These are phyloP conservation scores for Prosapia bicincta DNA, from an alignment of 2,888 invertebrate genomes.

Conservation along the genomic window DNA sequence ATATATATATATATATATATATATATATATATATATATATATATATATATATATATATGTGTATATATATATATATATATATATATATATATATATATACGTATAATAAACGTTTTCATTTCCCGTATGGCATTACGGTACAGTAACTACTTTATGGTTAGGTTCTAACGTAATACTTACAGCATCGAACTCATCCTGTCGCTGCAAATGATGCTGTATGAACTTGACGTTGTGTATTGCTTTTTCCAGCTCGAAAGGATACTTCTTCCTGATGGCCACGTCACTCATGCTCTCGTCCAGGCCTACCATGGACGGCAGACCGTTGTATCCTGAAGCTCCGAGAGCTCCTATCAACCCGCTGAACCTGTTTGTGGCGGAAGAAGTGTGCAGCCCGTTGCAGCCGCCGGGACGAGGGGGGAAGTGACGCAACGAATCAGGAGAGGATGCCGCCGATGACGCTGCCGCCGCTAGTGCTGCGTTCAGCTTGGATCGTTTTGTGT, in stretches of 20 bases:
- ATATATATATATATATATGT: too few relatives aligned
- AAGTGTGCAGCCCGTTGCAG: conserved; percentile 79
- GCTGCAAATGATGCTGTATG: conserved; percentile 89
- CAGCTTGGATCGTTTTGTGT: conserved; percentile 34
- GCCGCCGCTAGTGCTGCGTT: conserved; percentile 60
- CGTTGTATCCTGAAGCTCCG: conserved; percentile 69
- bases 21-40: too few relatives aligned
- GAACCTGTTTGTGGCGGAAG: conserved; percentile 53
- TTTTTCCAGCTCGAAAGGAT: conserved; percentile 89
- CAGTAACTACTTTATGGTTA: too few relatives aligned
- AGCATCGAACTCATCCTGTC: conserved; percentile 94
- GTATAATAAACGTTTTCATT: too few relatives aligned
- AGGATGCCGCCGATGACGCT: conserved; percentile 66
- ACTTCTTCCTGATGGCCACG: conserved; percentile 76
- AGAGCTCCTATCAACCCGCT: conserved; percentile 72
- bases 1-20: too few relatives aligned
- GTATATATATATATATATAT: too few relatives aligned
- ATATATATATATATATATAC: too few relatives aligned
- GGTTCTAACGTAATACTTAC: conserved; percentile 59
- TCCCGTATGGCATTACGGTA: too few relatives aligned
- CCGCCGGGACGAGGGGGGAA: conserved; percentile 45
- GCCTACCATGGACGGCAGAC: conserved; percentile 75
- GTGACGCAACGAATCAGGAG: conserved; percentile 65
- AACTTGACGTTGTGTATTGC: conserved; percentile 95
- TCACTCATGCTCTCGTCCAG: conserved; percentile 80